phyloP scores from a whole-genome alignment of 2,113 vertebrate species.

The Rousettus leschenaultii region DNA sequence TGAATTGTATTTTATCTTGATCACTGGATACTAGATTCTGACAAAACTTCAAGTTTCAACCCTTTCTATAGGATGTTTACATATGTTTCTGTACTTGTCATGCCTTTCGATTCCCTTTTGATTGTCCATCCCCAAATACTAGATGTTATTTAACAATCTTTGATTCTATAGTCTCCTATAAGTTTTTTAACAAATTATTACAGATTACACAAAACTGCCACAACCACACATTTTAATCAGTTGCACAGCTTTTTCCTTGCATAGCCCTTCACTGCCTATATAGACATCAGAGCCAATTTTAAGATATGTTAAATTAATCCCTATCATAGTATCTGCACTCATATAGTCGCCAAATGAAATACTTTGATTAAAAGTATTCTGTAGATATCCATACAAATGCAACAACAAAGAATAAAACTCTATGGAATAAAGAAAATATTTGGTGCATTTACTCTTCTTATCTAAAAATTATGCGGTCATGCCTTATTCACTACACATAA shows the following conservation, averaged over 20 bases:
- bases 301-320: neutral
- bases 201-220: neutral
- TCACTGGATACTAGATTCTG: neutral
- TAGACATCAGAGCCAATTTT: neutral
- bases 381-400: neutral
- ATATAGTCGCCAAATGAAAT: neutral
- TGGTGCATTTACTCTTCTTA: neutral
- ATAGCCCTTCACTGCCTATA: rapidly evolving
- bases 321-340: neutral
- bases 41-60: neutral
- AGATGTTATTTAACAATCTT: neutral
- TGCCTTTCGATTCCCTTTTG: neutral
- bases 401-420: neutral
- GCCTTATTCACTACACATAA: neutral
- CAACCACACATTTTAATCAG: neutral
- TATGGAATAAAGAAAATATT: neutral
- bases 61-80: neutral
- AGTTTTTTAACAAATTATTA: neutral
- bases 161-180: neutral
- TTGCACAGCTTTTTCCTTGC: neutral
- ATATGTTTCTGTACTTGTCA: neutral
- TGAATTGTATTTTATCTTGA: neutral
- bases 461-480: neutral
- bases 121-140: neutral
- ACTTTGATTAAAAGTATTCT: neutral